Conservation (phyloP, 2,797 vertebrate species). For the Falco rusticolus region DNA sequence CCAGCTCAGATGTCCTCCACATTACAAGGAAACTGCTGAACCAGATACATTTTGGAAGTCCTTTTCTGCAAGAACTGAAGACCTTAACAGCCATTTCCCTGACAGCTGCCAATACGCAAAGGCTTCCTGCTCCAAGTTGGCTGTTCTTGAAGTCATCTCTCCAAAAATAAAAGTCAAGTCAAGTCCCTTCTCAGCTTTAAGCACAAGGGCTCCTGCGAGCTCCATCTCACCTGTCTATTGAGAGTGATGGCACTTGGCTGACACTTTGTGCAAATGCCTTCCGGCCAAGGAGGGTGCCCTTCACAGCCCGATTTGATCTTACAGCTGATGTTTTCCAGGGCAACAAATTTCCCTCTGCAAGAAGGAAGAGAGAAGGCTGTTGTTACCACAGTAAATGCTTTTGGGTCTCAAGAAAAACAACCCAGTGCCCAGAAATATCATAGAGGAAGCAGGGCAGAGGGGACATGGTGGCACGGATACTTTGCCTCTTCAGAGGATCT, state of each 20-base stretch:
- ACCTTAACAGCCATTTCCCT: not conserved
- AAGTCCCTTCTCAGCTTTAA: not conserved
- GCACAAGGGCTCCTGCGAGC: not conserved
- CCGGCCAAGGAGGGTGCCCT: slow-evolving; percentile 96
- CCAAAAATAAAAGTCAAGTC: not conserved
- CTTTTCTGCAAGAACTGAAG: not conserved
- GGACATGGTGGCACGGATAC: not conserved
- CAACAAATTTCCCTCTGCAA: slow-evolving; percentile 94
- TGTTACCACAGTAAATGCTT: not conserved
- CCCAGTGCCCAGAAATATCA: not conserved
- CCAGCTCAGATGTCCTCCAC: not conserved
- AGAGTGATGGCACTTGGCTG: slow-evolving; percentile 98
- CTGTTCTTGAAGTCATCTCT: not conserved
- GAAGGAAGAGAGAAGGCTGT: not conserved
- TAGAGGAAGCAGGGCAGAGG: not conserved
- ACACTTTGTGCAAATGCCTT: slow-evolving; percentile 98
- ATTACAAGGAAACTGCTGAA: not conserved
- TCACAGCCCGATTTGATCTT: slow-evolving; percentile 99
- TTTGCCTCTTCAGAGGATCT: not conserved
- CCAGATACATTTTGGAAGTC: not conserved
- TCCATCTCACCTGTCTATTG: slow-evolving; percentile 89
- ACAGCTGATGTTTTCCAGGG: slow-evolving; percentile 99
- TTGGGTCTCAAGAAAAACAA: not conserved
- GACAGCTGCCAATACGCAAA: not conserved
- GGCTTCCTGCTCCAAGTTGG: not conserved